Evolutionary conservation across 2,888 invertebrate species (phyloP).

Genomic region (Notodonta dromedarius): DNA sequence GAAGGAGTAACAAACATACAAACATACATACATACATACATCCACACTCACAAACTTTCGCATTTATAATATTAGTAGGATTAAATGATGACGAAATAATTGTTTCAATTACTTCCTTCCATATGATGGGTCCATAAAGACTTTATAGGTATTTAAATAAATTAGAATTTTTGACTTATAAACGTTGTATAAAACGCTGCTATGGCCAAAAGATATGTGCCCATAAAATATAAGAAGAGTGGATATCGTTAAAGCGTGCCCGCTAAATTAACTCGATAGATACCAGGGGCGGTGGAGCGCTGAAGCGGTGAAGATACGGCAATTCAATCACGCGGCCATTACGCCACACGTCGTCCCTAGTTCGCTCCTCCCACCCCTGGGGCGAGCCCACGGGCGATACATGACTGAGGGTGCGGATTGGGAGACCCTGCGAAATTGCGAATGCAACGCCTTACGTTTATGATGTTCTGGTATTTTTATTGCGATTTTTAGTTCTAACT

Average conservation of each 20-base stretch:
- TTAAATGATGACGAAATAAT: no score
- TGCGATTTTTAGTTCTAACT: constrained; percentile 39
- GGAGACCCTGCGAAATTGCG: constrained; percentile 58
- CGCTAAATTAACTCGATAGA: constrained; percentile 65
- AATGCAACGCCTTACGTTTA: constrained; percentile 53
- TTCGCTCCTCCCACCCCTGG: constrained; percentile 30
- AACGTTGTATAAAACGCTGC: background rate
- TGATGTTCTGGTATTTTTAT: constrained; percentile 65
- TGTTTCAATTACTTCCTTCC: no score
- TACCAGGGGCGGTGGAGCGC: constrained; percentile 61
- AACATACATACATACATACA: no score
- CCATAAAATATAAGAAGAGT: constrained; percentile 23
- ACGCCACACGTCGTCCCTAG: constrained; percentile 57
- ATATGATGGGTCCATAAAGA: no score
- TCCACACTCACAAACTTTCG: no score
- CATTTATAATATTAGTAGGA: no score
- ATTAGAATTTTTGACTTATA: no score
- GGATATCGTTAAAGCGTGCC: constrained; percentile 43
- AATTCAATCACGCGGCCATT: constrained; percentile 74
- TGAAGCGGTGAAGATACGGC: constrained; percentile 67
- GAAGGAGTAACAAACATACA: no score
- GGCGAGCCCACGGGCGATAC: constrained; percentile 30
- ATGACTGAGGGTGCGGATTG: constrained; percentile 35
- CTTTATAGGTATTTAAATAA: no score
- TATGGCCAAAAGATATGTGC: background rate